These are phyloP conservation scores for Indicator indicator DNA, from an alignment of 2,113 vertebrate species.

Conservation along the genomic window DNA sequence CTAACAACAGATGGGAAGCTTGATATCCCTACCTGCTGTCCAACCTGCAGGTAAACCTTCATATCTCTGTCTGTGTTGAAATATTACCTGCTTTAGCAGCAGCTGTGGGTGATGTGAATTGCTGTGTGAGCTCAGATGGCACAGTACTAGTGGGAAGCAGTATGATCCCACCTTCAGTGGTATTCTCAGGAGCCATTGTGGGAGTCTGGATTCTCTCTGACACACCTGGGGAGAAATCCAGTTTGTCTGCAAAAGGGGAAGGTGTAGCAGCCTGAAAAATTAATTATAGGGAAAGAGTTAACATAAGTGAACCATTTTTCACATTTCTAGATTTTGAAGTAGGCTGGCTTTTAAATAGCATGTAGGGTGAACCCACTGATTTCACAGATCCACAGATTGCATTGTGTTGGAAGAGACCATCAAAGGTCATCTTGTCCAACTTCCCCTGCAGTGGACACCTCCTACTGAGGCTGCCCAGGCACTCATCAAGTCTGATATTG, in stretches of 20 bases:
- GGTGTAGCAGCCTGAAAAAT: constrained; percentile 52
- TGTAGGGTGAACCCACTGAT: background rate
- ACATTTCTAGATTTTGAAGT: background rate
- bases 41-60: background rate
- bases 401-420: too few species aligned
- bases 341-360: background rate
- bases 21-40: fast-evolving
- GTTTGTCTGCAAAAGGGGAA: constrained; percentile 39
- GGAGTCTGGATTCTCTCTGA: background rate
- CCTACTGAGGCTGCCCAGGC: too few species aligned
- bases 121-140: background rate
- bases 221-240: constrained; percentile 16
- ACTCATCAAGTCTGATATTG: too few species aligned
- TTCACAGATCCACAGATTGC: background rate
- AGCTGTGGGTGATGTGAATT: background rate
- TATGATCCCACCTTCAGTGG: background rate
- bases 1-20: background rate
- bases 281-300: constrained; percentile 9
- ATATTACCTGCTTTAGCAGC: constrained; percentile 74
- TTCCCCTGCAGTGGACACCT: too few species aligned
- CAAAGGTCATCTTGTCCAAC: too few species aligned
- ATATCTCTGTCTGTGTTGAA: background rate
- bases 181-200: background rate
- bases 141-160: background rate
- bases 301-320: background rate